Evolutionary conservation across 1,140 invertebrate genomes (phyloP).

Genomic region (Phenacoccus solenopsis): DNA sequence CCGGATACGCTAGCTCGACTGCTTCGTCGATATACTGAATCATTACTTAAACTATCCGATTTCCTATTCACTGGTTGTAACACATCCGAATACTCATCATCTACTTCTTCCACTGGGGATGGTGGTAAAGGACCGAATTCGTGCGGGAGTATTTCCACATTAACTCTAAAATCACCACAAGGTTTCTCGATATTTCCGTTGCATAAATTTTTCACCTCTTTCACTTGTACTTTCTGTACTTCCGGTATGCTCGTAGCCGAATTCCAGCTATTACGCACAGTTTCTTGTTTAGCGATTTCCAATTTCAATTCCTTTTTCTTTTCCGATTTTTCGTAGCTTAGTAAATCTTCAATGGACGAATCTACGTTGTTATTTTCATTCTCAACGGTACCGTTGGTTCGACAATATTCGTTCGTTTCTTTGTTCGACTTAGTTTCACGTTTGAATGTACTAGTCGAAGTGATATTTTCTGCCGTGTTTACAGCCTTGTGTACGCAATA

Average conservation of each 20-base stretch:
- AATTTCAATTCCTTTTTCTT: background rate
- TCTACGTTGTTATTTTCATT: background rate
- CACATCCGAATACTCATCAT: conserved; percentile 57
- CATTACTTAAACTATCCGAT: conserved; percentile 6
- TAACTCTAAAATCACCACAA: conserved; percentile 28
- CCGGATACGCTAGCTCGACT: background rate
- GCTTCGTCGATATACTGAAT: background rate
- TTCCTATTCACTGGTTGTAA: conserved; percentile 33
- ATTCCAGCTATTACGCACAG: background rate
- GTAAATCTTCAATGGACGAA: conserved; percentile 12
- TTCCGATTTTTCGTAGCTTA: background rate
- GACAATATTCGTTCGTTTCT: background rate
- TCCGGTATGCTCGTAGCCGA: background rate
- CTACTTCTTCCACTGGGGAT: conserved; percentile 57
- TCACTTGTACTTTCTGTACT: background rate
- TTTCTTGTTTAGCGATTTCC: background rate
- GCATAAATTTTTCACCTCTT: background rate
- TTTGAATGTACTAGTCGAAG: background rate
- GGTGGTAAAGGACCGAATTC: conserved; percentile 68
- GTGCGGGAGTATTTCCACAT: conserved; percentile 33
- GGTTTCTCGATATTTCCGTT: conserved; percentile 23
- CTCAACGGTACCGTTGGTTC: background rate
- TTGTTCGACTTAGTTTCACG: background rate
- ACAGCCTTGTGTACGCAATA: conserved; percentile 5
- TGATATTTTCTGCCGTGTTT: conserved; percentile 5